Evolutionary conservation across 2,113 vertebrate genomes (phyloP).

Genomic region (Aptenodytes forsteri): DNA sequence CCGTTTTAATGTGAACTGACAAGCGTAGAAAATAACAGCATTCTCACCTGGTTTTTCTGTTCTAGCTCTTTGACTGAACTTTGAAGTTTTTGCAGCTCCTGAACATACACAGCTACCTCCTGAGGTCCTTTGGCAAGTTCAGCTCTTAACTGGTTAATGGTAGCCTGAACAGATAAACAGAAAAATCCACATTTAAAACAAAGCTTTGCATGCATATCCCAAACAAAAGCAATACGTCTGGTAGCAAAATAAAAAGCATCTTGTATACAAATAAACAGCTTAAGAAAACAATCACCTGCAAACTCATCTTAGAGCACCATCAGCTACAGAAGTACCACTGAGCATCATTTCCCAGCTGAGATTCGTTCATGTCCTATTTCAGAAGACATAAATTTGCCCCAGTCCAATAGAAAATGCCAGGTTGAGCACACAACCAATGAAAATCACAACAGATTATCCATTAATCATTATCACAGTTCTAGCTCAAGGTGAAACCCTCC

Average conservation of each 20-base stretch:
- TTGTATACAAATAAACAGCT: neutral
- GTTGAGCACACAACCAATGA: neutral
- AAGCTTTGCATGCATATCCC: neutral
- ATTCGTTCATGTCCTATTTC: neutral
- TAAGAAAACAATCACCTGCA: neutral
- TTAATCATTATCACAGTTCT: neutral
- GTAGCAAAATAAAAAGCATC: neutral
- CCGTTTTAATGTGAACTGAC: neutral
- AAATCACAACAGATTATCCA: neutral
- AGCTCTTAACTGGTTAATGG: slow-evolving; percentile 86
- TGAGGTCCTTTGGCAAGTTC: slow-evolving; percentile 95
- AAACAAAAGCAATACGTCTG: neutral
- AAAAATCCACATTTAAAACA: neutral
- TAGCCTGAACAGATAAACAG: slow-evolving; percentile 74
- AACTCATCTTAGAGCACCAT: neutral
- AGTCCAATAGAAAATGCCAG: neutral
- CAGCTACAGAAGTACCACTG: neutral
- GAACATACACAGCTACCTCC: slow-evolving; percentile 91
- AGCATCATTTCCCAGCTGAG: neutral
- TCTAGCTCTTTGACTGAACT: slow-evolving; percentile 84
- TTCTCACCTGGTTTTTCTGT: slow-evolving; percentile 88
- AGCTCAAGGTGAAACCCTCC: neutral
- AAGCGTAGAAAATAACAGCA: neutral
- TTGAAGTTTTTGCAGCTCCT: slow-evolving; percentile 90
- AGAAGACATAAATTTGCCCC: neutral